These are phyloP conservation scores for Hylaeus anthracinus DNA, from an alignment of 1,140 invertebrate genomes.

Conservation along the genomic window DNA sequence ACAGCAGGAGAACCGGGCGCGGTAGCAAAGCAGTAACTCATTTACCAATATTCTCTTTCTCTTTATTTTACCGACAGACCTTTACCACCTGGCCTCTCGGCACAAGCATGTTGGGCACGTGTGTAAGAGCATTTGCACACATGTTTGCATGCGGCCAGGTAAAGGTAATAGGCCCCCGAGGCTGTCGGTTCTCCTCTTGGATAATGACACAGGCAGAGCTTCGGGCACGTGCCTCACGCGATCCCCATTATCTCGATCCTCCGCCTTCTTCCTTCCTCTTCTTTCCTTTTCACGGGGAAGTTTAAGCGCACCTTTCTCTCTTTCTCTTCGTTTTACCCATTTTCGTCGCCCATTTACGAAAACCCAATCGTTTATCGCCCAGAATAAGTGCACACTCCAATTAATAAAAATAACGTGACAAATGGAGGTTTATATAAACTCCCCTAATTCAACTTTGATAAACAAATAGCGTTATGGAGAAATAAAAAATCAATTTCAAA, in stretches of 20 bases:
- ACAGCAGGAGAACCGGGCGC: neutral
- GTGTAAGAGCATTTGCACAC: slow-evolving; percentile 44
- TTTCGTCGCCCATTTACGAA: neutral
- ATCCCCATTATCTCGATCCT: slow-evolving; percentile 74
- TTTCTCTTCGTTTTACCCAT: neutral
- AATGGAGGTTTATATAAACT: too few species aligned
- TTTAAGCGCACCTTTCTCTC: neutral
- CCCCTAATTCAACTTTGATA: too few species aligned
- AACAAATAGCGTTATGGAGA: too few species aligned
- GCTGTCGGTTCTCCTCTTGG: slow-evolving; percentile 66
- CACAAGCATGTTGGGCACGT: slow-evolving; percentile 28
- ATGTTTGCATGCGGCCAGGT: slow-evolving; percentile 55
- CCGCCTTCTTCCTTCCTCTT: slow-evolving; percentile 42
- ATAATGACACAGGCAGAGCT: slow-evolving; percentile 74
- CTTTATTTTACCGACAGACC: slow-evolving; percentile 1
- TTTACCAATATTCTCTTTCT: slow-evolving; percentile 17
- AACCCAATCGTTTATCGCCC: neutral
- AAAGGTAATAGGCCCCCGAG: slow-evolving; percentile 62
- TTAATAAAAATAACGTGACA: too few species aligned
- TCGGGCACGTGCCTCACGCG: slow-evolving; percentile 79
- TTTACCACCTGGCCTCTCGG: slow-evolving; percentile 17
- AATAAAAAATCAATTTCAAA: too few species aligned
- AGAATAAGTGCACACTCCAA: too few species aligned
- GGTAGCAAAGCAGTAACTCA: slow-evolving; percentile 28
- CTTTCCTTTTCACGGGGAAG: slow-evolving; percentile 45